A percentile compares a stretch with the other conserved stretches of the same genome.
Evolutionary conservation across 2,113 vertebrate species (phyloP).

Genomic region (Phalacrocorax brasilianus): DNA sequence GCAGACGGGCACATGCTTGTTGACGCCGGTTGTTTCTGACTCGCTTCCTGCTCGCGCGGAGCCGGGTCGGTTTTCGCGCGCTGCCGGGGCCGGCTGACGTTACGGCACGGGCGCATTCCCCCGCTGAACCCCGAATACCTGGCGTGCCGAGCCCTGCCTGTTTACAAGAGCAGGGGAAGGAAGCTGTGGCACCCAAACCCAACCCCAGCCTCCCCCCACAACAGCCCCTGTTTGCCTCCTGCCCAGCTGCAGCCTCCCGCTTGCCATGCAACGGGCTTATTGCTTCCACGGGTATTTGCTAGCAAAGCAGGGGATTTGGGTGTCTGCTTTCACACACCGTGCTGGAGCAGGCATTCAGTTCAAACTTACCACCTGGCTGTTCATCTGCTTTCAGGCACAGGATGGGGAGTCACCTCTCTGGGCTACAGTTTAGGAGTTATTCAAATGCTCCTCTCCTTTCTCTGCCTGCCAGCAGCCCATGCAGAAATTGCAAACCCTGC

Average conservation of each 20-base stretch:
- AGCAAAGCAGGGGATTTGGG: background rate
- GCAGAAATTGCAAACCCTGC: background rate
- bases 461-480: background rate
- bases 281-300: background rate
- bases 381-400: background rate
- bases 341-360: background rate
- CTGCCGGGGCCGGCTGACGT: background rate
- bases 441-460: background rate
- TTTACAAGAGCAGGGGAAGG: background rate
- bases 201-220: background rate
- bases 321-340: accelerated
- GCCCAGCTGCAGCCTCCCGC: background rate
- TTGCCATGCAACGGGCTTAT: accelerated
- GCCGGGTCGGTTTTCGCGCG: background rate
- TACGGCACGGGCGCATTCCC: accelerated
- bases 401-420: background rate
- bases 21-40: background rate
- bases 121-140: background rate
- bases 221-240: background rate
- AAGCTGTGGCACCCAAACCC: background rate
- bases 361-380: background rate
- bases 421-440: background rate
- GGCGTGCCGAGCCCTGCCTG: background rate
- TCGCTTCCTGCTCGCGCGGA: background rate
- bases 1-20: accelerated